Base-by-base conservation (phyloP, 2,888 invertebrate species). In the Brenthis hecate region DNA sequence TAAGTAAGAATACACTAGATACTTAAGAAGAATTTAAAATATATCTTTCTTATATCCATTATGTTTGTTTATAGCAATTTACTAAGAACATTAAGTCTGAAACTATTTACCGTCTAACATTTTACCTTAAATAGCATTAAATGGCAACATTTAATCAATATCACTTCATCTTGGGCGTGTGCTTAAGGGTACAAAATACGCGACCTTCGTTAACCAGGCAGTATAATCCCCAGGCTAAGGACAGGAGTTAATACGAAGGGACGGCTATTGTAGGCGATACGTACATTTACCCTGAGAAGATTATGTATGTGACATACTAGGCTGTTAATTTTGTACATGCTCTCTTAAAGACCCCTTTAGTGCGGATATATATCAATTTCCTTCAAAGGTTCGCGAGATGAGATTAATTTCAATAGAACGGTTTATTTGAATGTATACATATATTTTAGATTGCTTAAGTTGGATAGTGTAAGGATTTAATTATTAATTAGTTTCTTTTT, bases 171-270 rank as follows among this genome's bases (percentile, higher is more conserved):
- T 76, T 73, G 71, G 68, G 74, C 78, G 77, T 81, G 80, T 80
- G 78, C 77, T 84, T 80, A 79, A 81, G 80, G 77, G 74, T 77
- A 72, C 78, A 75, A 66, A 70, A 68, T 68, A 62, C 57, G 80
- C 74, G 76, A 78, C 77, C 77, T 78, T 78, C 79, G 78, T 83
- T 82, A 84, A 80, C 77, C 77, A 75, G 77, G 78, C 76, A 78
- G 80, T 84, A 83, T 87, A 87, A 86, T 85, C 86, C 81, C 77
- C 71, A 73, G 77, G 77, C 78, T 71, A 71, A 81, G 81, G 81
- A 79, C 81, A 77, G 83, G 79, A 78, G 84, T 85, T 89, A 89
- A 88, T 89, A 89, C 84, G 84, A 82, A 88, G 86, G 89, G 88
- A 85, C 86, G 81, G 77, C 76, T 74, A 86, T 89, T 86, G 86